Percentiles rank a stretch among this genome's conserved stretches.
Evolutionary conservation across 1,140 invertebrate genomes (phyloP).

Genomic region (Drosophila fuyamai): DNA sequence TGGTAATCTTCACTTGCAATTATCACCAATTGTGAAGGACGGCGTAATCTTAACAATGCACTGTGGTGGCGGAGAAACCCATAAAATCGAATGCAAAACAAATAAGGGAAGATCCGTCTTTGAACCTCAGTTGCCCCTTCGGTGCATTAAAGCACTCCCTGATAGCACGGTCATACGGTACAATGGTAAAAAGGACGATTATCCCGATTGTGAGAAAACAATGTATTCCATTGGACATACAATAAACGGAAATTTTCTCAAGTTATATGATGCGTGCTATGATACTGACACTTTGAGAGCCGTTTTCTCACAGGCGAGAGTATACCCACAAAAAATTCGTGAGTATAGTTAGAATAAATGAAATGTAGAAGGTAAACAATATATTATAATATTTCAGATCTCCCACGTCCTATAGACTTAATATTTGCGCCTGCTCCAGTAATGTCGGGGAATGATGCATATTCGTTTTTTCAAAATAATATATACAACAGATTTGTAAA

Average conservation of each 20-base stretch:
- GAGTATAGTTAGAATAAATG: neutral
- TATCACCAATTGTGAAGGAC: neutral
- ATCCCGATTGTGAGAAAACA: neutral
- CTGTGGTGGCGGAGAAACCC: neutral
- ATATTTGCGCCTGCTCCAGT: neutral
- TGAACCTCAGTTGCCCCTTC: neutral
- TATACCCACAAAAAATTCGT: slow-evolving; percentile 13
- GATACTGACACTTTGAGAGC: neutral
- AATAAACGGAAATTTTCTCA: slow-evolving; percentile 6
- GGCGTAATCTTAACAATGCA: neutral
- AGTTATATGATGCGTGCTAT: slow-evolving; percentile 27
- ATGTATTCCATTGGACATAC: slow-evolving; percentile 21
- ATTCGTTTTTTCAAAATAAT: too few species aligned
- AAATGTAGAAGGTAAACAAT: neutral
- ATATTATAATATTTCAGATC: slow-evolving; percentile 5
- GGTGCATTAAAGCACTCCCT: neutral
- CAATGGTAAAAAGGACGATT: neutral
- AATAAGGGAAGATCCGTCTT: neutral
- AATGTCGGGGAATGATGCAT: too few species aligned
- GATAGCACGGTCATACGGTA: neutral
- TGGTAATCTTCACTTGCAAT: neutral
- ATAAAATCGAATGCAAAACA: neutral
- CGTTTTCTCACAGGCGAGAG: slow-evolving; percentile 3
- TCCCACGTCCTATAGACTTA: neutral
- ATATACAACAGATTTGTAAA: too few species aligned